Base-by-base conservation (phyloP, 2,888 invertebrate species). In the Pseudococcus longispinus region DNA sequence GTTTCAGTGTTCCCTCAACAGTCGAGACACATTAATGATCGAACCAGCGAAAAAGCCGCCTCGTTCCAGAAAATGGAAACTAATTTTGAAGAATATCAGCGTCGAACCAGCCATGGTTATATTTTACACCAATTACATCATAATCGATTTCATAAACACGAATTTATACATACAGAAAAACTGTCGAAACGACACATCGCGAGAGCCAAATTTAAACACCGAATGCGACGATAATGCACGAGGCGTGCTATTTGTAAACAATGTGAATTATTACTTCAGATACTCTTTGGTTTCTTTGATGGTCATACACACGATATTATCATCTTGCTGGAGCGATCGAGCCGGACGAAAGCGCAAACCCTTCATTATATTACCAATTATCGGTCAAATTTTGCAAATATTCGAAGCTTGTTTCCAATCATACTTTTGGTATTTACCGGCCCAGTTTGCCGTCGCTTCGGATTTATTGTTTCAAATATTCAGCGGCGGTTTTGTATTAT, bases 341-440 rank as follows among this genome's bases (percentile, higher is more conserved):
- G 83, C 83, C 15, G 83, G 87, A 11, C 88, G 85, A 32, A 84
- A 87, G 42, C 87, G 89, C 26, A 88, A 83, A 44, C 88, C 88
- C 6, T 85, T 89, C 74, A 87, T 89, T 11, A 80, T 88, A 15
- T 2, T 88, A 44, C 89, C 89, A 18, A 83, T 89, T 9, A 8
- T 87, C 20, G 89, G 89, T 1, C 89, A 89, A 83, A 37, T 89
- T 4, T 42, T 89, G 13, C 88, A 89, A 2, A 88, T 88, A 42
- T n/a, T 88, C 0, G 87, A 88, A 0, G 85, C 88, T 29, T 37
- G 89, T 9, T 32, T 89, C 0, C 89, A 89, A 55, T 88, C 88
- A 5, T 88, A 88, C 77, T 89, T 87, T 83, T 89, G 88, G 88
- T 87, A 82, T 3, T 89, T 88, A 89, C 88, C 89, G 8, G 88